Percentiles rank a stretch among this genome's conserved stretches.
Conservation (phyloP, 92 coral and sea anemone species). For the Parazoanthus atlanticus region DNA sequence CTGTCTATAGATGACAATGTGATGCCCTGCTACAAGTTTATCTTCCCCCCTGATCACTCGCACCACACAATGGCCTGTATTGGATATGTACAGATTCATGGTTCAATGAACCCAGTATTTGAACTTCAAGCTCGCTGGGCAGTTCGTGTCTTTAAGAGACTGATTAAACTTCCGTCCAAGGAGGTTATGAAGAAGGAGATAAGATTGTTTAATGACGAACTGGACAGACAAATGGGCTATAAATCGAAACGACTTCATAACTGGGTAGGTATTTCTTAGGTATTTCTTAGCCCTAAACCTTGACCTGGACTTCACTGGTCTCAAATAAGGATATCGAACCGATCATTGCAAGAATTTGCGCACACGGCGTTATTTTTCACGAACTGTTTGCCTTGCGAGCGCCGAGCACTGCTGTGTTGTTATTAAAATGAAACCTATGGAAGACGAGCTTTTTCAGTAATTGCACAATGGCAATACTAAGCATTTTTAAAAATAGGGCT, state of each 20-base stretch:
- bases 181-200: conserved; percentile 36
- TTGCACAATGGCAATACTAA: too few relatives aligned
- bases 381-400: too few relatives aligned
- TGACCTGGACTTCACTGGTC: too few relatives aligned
- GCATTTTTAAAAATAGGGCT: too few relatives aligned
- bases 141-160: conserved; percentile 31
- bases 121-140: conserved; percentile 51
- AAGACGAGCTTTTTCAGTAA: too few relatives aligned
- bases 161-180: conserved; percentile 19
- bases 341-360: too few relatives aligned
- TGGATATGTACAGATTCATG: conserved; percentile 44
- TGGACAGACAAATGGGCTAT: conserved; percentile 37
- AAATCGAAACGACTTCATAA: background rate
- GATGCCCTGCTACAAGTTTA: conserved; percentile 49
- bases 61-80: conserved; percentile 45
- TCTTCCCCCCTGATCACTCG: conserved; percentile 42
- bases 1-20: conserved; percentile 22
- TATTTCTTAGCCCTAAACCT: background rate
- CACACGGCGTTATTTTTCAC: too few relatives aligned
- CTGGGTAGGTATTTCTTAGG: background rate
- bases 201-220: conserved; percentile 32
- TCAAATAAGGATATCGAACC: too few relatives aligned
- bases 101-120: conserved; percentile 47
- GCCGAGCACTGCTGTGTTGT: too few relatives aligned
- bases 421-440: too few relatives aligned